phyloP scores from a whole-genome alignment of 2,113 vertebrate genomes.

The Canis aureus region DNA sequence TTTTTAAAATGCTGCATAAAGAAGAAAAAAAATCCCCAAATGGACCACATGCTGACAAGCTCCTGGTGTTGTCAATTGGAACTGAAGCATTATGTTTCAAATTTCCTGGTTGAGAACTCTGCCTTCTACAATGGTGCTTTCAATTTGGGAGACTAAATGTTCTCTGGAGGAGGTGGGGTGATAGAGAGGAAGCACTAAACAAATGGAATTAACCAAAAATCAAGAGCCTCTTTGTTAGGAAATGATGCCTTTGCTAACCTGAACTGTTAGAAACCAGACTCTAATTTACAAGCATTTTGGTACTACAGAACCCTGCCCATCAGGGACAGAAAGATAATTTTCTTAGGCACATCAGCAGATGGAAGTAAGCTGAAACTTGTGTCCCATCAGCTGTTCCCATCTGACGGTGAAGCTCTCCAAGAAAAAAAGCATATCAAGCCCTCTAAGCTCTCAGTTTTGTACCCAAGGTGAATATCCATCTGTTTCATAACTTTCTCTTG shows the following conservation, averaged over 20 bases:
- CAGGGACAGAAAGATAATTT: constrained; percentile 57
- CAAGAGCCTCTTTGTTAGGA: not conserved
- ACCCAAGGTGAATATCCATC: constrained; percentile 8
- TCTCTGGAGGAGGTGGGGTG: constrained; percentile 3
- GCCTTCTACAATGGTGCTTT: constrained; percentile 5
- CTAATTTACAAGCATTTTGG: constrained; percentile 52
- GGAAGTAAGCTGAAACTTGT: constrained; percentile 54
- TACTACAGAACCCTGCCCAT: not conserved
- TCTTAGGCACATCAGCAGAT: constrained; percentile 61
- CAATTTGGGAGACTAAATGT: constrained; percentile 27
- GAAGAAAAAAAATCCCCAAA: not conserved
- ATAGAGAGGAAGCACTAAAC: not conserved
- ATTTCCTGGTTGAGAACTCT: constrained; percentile 47
- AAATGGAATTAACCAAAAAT: constrained; percentile 15
- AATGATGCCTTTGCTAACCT: not conserved
- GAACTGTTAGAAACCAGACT: constrained; percentile 23
- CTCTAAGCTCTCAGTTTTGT: not conserved
- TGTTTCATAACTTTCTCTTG: constrained; percentile 41
- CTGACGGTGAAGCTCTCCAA: constrained; percentile 17
- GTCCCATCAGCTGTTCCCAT: constrained; percentile 42
- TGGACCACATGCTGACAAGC: constrained; percentile 51
- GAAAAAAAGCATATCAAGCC: not conserved
- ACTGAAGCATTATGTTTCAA: constrained; percentile 39
- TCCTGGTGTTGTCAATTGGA: constrained; percentile 59
- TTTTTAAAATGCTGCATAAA: constrained; percentile 28